These are phyloP conservation scores for Callaeas wilsoni DNA, from an alignment of 2,113 vertebrate species.

Conservation along the genomic window DNA sequence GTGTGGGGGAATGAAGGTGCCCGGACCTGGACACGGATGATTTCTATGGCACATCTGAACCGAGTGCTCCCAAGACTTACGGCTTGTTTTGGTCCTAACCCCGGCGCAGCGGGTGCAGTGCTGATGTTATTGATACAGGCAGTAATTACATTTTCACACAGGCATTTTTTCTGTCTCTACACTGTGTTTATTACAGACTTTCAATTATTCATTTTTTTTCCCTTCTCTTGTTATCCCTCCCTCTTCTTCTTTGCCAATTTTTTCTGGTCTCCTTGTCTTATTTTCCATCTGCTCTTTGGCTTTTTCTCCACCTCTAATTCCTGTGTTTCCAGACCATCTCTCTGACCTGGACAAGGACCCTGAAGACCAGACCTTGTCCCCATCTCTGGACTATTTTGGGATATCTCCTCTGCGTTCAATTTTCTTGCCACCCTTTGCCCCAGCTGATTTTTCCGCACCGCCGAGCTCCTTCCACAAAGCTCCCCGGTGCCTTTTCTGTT, in stretches of 20 bases:
- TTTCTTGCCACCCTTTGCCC: constrained; percentile 5
- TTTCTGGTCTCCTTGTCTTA: neutral
- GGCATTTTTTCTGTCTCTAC: constrained; percentile 11
- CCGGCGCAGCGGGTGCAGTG: neutral
- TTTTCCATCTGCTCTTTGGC: neutral
- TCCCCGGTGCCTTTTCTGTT: constrained; percentile 45
- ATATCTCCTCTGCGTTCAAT: neutral
- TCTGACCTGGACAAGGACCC: neutral
- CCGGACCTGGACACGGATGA: neutral
- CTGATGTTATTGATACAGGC: constrained; percentile 46
- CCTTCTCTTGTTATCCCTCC: neutral
- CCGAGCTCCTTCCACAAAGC: neutral
- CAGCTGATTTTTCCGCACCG: neutral
- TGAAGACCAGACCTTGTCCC: neutral
- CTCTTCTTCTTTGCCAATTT: neutral
- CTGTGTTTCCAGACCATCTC: neutral
- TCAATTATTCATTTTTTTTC: constrained; percentile 23
- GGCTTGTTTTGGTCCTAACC: constrained; percentile 13
- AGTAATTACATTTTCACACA: constrained; percentile 38
- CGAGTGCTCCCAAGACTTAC: neutral
- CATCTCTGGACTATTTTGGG: neutral
- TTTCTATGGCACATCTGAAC: neutral
- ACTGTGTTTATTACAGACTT: constrained; percentile 14
- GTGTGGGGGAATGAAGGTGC: neutral
- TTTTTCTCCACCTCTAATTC: neutral